Conservation (phyloP, 2,113 vertebrate species). For the Gymnarchus niloticus region DNA sequence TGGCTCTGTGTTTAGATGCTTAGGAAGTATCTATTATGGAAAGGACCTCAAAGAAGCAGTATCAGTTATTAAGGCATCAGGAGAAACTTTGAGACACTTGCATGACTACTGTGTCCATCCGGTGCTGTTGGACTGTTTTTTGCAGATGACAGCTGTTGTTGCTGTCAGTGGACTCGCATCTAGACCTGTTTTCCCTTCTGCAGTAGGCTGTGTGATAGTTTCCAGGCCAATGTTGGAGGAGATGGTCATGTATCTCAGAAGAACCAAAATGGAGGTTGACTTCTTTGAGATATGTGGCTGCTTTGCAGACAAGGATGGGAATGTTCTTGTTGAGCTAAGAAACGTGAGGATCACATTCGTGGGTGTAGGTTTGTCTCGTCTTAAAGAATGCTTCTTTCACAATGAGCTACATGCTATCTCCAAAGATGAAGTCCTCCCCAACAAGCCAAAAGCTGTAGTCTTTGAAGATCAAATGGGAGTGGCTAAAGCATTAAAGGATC, state of each 20-base stretch:
- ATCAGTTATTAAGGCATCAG: constrained; percentile 59
- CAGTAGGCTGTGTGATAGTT: constrained; percentile 64
- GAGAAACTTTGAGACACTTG: constrained; percentile 53
- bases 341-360: constrained; percentile 62
- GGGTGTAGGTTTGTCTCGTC: constrained; percentile 37
- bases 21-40: constrained; percentile 62
- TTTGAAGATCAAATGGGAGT: constrained; percentile 73
- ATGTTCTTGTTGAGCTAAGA: constrained; percentile 68
- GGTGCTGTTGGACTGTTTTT: constrained; percentile 73
- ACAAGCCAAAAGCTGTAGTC: constrained; percentile 61
- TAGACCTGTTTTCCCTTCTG: constrained; percentile 66
- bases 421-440: neutral
- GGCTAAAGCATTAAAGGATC: constrained; percentile 56
- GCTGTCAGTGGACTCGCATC: constrained; percentile 34
- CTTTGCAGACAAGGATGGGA: constrained; percentile 66
- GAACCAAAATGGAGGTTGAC: constrained; percentile 53
- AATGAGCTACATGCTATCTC: constrained; percentile 55
- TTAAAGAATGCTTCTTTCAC: constrained; percentile 66
- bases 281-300: constrained; percentile 73
- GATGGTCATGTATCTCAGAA: constrained; percentile 74
- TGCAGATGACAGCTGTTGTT: constrained; percentile 69
- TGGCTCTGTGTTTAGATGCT: constrained; percentile 63
- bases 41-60: constrained; percentile 72
- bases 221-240: constrained; percentile 62
- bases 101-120: constrained; percentile 72